A percentile compares a stretch with the other conserved stretches of the same genome.
Conservation (phyloP, 2,113 vertebrate genomes). For the Silurus glanis region DNA sequence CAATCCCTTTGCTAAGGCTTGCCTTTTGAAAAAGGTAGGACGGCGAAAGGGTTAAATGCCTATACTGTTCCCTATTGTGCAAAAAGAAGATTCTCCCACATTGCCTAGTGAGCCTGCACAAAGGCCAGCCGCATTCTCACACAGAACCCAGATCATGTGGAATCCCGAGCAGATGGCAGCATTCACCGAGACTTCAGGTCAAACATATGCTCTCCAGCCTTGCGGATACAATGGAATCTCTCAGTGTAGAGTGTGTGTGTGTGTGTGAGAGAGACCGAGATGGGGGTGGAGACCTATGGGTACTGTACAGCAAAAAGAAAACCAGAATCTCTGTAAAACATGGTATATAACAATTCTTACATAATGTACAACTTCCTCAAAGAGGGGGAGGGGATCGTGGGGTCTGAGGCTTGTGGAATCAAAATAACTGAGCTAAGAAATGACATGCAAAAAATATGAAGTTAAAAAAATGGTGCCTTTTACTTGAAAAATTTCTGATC, state of each 20-base stretch:
- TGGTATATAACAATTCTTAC: not conserved
- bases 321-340: not conserved
- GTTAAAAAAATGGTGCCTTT: not conserved
- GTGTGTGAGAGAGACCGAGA: not conserved
- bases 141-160: conserved; percentile 49
- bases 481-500: too few species aligned
- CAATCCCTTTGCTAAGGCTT: conserved; percentile 31
- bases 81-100: conserved; percentile 54
- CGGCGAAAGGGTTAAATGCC: conserved; percentile 49
- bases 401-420: not conserved
- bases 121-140: conserved; percentile 52
- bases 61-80: conserved; percentile 52
- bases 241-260: conserved; percentile 7
- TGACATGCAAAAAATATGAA: not conserved
- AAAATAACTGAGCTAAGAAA: not conserved
- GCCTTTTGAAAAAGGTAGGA: conserved; percentile 1
- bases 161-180: conserved; percentile 57
- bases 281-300: conserved; percentile 7
- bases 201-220: conserved; percentile 54
- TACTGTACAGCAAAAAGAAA: conserved; percentile 44
- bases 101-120: conserved; percentile 53
- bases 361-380: not conserved
- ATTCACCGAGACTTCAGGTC: conserved; percentile 51
- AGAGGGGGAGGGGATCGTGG: not conserved
- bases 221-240: conserved; percentile 47